phyloP scores from a whole-genome alignment of 2,113 vertebrate genomes.

The Eonycteris spelaea region DNA sequence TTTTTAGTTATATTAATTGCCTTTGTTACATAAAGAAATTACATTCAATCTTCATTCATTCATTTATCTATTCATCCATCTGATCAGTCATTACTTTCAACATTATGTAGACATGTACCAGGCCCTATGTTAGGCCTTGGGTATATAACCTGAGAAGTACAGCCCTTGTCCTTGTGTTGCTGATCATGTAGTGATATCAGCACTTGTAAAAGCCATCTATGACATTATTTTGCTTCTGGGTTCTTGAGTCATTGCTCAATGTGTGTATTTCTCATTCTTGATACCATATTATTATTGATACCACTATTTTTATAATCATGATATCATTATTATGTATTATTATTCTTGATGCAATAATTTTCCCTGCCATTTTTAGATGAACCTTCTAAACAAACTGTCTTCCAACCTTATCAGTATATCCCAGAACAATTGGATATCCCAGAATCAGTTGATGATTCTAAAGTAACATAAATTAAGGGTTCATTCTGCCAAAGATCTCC shows the following conservation, averaged over 20 bases:
- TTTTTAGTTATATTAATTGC: not conserved
- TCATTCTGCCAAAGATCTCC: not conserved
- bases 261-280: conserved; percentile 42
- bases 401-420: not conserved
- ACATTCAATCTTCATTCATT: not conserved
- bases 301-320: not conserved
- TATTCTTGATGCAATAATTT: conserved; percentile 32
- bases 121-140: not conserved
- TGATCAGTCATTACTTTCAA: not conserved
- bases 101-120: not conserved
- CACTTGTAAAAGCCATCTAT: not conserved
- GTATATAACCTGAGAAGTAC: not conserved
- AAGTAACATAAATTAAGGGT: conserved; percentile 30
- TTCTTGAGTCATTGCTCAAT: conserved; percentile 13
- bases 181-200: not conserved
- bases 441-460: not conserved
- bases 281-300: conserved; percentile 7
- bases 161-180: not conserved
- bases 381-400: not conserved
- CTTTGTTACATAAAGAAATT: conserved; percentile 6
- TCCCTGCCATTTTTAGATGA: not conserved
- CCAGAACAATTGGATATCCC: not conserved
- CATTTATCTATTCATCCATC: not conserved
- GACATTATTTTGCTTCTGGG: not conserved
- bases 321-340: not conserved